Evolutionary conservation across 2,797 vertebrate genomes (phyloP).

Genomic region (Notolepis coatsorum): DNA sequence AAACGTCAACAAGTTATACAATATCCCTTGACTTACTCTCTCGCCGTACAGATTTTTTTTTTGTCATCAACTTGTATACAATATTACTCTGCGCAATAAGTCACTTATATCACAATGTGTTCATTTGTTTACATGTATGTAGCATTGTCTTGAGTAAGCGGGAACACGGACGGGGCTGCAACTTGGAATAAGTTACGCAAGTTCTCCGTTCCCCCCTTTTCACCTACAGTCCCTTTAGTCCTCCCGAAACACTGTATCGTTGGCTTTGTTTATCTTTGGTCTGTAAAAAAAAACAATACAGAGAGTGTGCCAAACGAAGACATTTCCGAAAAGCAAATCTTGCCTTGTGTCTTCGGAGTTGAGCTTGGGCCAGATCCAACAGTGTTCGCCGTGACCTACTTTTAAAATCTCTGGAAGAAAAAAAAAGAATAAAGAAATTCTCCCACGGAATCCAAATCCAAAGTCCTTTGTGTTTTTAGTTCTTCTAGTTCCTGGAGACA

Average conservation of each 20-base stretch:
- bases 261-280: slow-evolving; percentile 91
- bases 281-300: slow-evolving; percentile 87
- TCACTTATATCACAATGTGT: slow-evolving; percentile 51
- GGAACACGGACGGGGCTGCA: neutral
- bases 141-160: neutral
- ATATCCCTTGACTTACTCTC: slow-evolving; percentile 48
- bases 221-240: slow-evolving; percentile 24
- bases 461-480: neutral
- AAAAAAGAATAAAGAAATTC: slow-evolving; percentile 63
- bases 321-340: slow-evolving; percentile 17
- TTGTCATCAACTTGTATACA: slow-evolving; percentile 36
- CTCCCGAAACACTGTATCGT: slow-evolving; percentile 48
- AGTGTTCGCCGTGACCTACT: neutral
- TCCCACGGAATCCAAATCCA: slow-evolving; percentile 38
- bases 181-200: slow-evolving; percentile 4
- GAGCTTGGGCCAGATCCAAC: slow-evolving; percentile 64
- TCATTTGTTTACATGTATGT: slow-evolving; percentile 49
- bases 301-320: slow-evolving; percentile 84
- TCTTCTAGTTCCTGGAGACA: slow-evolving; percentile 2
- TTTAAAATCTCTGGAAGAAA: slow-evolving; percentile 74
- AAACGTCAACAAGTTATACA: slow-evolving; percentile 76
- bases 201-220: slow-evolving; percentile 27
- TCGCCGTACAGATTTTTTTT: slow-evolving; percentile 22
- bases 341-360: neutral
- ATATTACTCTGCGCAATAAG: slow-evolving; percentile 35